Evolutionary conservation across 1,140 invertebrate genomes (phyloP).

Genomic region (Drosophila melanogaster): Release_6_plus_ISO1_MT NT_033777.3:10497501-10498000

Average conservation of each 20-base stretch:
- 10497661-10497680: constrained; percentile 4
- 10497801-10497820: not conserved
- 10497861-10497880: too few relatives aligned
- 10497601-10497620: constrained; percentile 63
- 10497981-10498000: constrained; percentile 5
- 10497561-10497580: constrained; percentile 82
- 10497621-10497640: constrained; percentile 51
- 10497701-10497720: constrained; percentile 12
- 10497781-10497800: not conserved
- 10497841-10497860: too few relatives aligned
- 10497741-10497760: constrained; percentile 32
- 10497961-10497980: not conserved
- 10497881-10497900: too few relatives aligned
- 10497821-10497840: too few relatives aligned
- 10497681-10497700: constrained; percentile 27
- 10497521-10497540: constrained; percentile 21
- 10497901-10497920: too few relatives aligned
- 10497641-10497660: constrained; percentile 7
- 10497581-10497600: constrained; percentile 81
- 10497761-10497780: not conserved
- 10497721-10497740: constrained; percentile 27
- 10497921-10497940: too few relatives aligned
- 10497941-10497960: not conserved
- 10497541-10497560: constrained; percentile 81
- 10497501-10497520: constrained; percentile 63